Evolutionary conservation across 2,113 vertebrate species (phyloP).

Genomic region (Podarcis cretensis): DNA sequence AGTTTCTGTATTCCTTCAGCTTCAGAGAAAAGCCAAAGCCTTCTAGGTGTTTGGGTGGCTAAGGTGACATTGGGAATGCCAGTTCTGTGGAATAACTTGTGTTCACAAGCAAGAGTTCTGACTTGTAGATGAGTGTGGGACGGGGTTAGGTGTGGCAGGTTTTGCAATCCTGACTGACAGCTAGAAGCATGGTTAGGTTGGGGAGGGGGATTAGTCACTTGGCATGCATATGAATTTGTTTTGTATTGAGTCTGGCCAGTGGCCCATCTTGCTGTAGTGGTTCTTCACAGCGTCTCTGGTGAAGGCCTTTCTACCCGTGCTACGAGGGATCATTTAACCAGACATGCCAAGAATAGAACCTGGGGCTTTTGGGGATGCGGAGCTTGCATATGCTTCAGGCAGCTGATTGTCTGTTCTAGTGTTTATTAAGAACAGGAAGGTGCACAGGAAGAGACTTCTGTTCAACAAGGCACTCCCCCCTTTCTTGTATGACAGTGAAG

Average conservation of each 20-base stretch:
- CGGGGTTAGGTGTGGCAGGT: neutral
- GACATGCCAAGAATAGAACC: neutral
- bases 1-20: neutral
- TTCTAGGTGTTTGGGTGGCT: conserved; percentile 12
- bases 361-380: neutral
- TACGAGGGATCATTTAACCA: neutral
- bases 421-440: neutral
- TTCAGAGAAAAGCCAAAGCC: neutral
- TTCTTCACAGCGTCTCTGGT: too few species aligned
- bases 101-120: neutral
- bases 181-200: neutral
- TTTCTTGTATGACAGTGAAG: too few species aligned
- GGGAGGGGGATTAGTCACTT: neutral
- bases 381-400: neutral
- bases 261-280: neutral
- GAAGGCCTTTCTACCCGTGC: too few species aligned
- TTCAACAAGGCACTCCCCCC: neutral
- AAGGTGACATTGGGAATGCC: neutral
- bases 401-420: neutral
- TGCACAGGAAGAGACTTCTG: neutral
- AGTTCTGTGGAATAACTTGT: neutral
- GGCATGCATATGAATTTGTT: neutral
- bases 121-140: neutral
- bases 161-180: neutral
- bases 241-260: neutral